Evolutionary conservation across 2,113 vertebrate species (phyloP).

Genomic region (Sinocyclocheilus maitianheensis): DNA sequence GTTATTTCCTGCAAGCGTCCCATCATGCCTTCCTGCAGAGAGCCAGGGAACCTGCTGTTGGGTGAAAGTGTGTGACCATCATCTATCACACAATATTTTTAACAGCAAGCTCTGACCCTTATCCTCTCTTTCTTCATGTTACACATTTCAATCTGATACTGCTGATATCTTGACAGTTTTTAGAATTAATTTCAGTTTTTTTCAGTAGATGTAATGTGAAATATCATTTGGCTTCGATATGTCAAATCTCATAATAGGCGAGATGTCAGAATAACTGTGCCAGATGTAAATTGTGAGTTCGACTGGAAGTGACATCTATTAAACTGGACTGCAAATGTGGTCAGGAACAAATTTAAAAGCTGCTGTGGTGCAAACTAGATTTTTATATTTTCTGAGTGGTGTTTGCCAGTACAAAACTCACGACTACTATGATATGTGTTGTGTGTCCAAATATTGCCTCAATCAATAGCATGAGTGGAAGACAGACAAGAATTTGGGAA

Average conservation of each 20-base stretch:
- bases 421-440: not conserved
- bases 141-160: not conserved
- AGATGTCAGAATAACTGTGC: constrained; percentile 4
- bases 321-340: not conserved
- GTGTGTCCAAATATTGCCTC: not conserved
- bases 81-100: constrained; percentile 25
- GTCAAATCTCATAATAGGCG: not conserved
- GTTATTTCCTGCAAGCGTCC: constrained; percentile 23
- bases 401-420: not conserved
- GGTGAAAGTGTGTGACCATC: constrained; percentile 36
- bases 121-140: constrained; percentile 9
- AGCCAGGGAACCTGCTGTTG: constrained; percentile 13
- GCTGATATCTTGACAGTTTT: constrained; percentile 22
- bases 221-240: not conserved
- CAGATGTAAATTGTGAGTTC: not conserved
- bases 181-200: not conserved
- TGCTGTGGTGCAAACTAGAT: not conserved
- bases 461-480: not conserved
- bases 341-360: not conserved
- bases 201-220: not conserved
- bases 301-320: not conserved
- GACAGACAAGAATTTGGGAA: not conserved
- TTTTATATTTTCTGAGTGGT: not conserved
- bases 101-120: constrained; percentile 9
- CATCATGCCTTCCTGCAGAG: not conserved